Conservation (phyloP, 37 sponge, comb jelly and placozoan species). For the Halichondria panicea region DNA sequence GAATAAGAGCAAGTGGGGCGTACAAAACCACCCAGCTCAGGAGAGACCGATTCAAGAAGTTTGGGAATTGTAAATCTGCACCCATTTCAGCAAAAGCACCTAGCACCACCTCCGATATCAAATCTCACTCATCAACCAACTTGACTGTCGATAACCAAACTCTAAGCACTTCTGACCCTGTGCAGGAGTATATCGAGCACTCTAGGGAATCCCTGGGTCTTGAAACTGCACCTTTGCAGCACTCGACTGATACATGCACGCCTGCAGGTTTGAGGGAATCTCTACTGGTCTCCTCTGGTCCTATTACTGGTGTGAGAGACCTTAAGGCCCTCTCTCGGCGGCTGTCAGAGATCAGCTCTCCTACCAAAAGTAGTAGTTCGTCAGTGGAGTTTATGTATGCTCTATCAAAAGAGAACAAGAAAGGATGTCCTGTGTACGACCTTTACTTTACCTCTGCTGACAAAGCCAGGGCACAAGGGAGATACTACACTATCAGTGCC, state of each 20-base stretch:
- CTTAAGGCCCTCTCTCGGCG: conserved; percentile 19
- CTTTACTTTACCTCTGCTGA: conserved; percentile 7
- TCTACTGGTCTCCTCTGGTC: neutral
- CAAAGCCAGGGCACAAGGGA: conserved; percentile 2
- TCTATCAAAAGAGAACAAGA: conserved; percentile 13
- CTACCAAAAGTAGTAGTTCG: neutral
- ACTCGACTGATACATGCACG: neutral
- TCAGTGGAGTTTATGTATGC: conserved; percentile 21
- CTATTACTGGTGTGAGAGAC: conserved; percentile 29
- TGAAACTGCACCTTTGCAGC: neutral
- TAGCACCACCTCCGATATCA: neutral
- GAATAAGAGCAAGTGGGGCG: too few relatives aligned
- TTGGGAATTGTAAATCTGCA: neutral
- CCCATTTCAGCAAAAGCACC: neutral
- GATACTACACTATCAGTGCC: conserved; percentile 40
- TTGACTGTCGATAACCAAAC: neutral
- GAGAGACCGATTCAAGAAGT: neutral
- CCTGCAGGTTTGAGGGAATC: neutral
- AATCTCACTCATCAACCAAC: neutral
- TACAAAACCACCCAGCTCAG: conserved; percentile 2
- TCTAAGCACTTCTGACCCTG: neutral
- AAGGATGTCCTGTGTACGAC: conserved; percentile 13
- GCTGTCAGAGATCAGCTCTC: neutral
- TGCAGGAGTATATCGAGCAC: neutral
- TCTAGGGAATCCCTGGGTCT: neutral